Base-by-base conservation (phyloP, 2,113 vertebrate genomes). In the Prochilodus magdalenae region DNA sequence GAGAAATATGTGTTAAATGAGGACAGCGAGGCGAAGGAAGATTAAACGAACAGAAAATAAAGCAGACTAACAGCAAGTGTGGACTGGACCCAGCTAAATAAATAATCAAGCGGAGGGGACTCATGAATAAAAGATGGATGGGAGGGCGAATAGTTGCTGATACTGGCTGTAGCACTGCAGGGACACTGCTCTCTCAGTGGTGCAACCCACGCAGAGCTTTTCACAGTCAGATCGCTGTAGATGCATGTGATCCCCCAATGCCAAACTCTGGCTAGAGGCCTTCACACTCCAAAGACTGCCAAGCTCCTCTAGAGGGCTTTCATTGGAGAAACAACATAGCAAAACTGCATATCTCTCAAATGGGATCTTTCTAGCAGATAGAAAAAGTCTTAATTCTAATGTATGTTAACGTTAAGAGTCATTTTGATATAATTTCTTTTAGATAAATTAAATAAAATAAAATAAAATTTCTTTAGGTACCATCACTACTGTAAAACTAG, bases 31-130 rank as follows among this genome's bases (percentile, higher is more conserved):
- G 59, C 26, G 74, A 72, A 83, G 27, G 16, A 71, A 75, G 55
- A 81, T 63, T 27, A 76, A 65, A 44, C 10, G n/a, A 27, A 59
- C 51, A 63, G 55, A 60, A 60, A 69, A 70, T 63, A 73, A 81
- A 79, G 27, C 51, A 79, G 51, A 77, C 40, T 78, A 79, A 79
- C 29, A 60, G 57, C 62, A 78, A 80, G 55, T 79, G 53, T 29
- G 60, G 27, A 75, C 62, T 12, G 62, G 73, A 85, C 81, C 63
- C 66, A 47, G 33, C 72, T 77, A 81, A 84, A 86, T 82, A 86
- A 87, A 87, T 85, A 83, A 87, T 84, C 66, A 69, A 65, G 66
- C 55, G n/a, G 40, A n/a, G 30, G 73, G 30, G 73, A 55, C 72
- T 73, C 70, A 77, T 85, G 53, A 82, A 82, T 85, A 78, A 78